phyloP scores from a whole-genome alignment of 2,797 vertebrate genomes.

The Chiroxiphia lanceolata region DNA sequence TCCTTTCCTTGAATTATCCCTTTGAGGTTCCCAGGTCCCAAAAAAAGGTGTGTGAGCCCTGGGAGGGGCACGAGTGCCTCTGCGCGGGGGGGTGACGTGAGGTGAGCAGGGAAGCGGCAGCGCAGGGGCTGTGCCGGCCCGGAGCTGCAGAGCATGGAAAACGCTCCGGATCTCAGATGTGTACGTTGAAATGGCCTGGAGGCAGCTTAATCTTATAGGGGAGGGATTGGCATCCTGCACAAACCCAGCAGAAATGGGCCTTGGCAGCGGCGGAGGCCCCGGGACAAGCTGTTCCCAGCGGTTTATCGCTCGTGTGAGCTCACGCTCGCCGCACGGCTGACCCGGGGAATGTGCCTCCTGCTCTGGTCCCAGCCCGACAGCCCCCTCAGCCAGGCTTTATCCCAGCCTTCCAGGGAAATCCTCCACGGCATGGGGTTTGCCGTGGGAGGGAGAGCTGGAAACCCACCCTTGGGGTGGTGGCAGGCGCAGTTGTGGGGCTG shows the following conservation, averaged over 20 bases:
- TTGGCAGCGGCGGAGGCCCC: conserved; percentile 27
- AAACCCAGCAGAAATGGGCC: conserved; percentile 65
- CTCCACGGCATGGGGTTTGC: not conserved
- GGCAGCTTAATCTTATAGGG: conserved; percentile 49
- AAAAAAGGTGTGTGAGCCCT: not conserved
- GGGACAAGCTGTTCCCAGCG: conserved; percentile 39
- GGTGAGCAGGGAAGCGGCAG: conserved; percentile 11
- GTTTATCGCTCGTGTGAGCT: conserved; percentile 6
- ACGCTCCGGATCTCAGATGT: conserved; percentile 13
- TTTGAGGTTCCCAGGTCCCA: not conserved
- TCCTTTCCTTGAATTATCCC: not conserved
- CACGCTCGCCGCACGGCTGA: not conserved
- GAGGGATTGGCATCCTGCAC: conserved; percentile 20
- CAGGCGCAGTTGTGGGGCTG: not conserved
- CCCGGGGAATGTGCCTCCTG: not conserved
- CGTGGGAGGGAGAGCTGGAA: not conserved
- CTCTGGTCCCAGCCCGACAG: not conserved
- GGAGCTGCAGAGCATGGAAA: conserved; percentile 14
- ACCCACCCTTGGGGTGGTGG: accelerated
- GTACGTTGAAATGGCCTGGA: conserved; percentile 9
- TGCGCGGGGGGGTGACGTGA: not conserved
- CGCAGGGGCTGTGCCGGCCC: not conserved
- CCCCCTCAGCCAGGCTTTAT: not conserved
- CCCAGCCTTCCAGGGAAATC: not conserved
- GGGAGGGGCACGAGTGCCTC: not conserved